phyloP scores from a whole-genome alignment of 2,888 invertebrate genomes.

The Platynereis dumerilii region DNA sequence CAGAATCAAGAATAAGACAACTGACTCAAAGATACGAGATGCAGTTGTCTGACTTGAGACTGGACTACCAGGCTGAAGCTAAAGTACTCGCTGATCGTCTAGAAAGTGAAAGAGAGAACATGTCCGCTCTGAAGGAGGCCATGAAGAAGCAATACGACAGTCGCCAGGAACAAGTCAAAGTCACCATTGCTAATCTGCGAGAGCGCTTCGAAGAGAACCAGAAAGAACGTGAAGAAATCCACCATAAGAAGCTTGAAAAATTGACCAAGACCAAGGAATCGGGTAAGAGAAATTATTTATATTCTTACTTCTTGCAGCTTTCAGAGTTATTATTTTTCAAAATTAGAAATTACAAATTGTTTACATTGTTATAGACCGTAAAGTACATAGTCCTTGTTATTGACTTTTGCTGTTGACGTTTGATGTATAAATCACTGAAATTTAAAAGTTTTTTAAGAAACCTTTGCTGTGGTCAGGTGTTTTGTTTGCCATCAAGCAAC shows the following conservation, averaged over 20 bases:
- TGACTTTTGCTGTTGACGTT: no score
- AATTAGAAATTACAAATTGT: no score
- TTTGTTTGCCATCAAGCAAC: no score
- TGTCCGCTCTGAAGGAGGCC: slow-evolving; percentile 27
- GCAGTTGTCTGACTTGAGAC: slow-evolving; percentile 46
- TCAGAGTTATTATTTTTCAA: no score
- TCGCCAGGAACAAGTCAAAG: slow-evolving; percentile 34
- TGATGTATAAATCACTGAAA: no score
- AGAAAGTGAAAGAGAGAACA: slow-evolving; percentile 33
- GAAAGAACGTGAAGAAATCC: slow-evolving; percentile 47
- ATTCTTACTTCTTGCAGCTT: no score
- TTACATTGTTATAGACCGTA: no score
- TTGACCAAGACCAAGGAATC: slow-evolving; percentile 43
- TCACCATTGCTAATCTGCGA: slow-evolving; percentile 45
- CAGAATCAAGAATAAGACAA: background rate
- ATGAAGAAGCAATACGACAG: slow-evolving; percentile 37
- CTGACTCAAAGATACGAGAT: slow-evolving; percentile 31
- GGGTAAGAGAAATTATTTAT: slow-evolving; percentile 24
- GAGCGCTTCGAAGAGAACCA: slow-evolving; percentile 47
- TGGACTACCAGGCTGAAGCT: slow-evolving; percentile 44
- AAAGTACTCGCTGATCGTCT: slow-evolving; percentile 39
- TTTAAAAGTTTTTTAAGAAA: no score
- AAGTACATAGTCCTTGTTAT: no score
- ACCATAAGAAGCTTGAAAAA: slow-evolving; percentile 41
- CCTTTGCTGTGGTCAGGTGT: no score